Conservation (phyloP, 2,113 vertebrate genomes). For the Monarcha castaneiventris region DNA sequence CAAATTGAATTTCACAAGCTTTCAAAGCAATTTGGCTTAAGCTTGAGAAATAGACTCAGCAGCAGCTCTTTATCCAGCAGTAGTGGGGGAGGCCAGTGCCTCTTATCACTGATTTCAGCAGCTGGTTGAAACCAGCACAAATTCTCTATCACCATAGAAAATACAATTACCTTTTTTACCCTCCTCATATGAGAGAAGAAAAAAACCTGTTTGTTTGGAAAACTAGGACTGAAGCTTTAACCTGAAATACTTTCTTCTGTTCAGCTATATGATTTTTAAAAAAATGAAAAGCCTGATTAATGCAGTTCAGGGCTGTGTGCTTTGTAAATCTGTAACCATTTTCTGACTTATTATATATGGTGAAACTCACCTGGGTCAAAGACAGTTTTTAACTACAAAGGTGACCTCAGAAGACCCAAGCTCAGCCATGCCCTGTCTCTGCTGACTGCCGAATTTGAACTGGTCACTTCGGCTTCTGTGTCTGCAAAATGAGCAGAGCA, state of each 20-base stretch:
- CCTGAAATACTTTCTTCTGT: background rate
- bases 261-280: background rate
- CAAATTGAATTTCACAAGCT: conserved; percentile 59
- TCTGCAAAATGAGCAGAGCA: background rate
- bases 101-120: conserved; percentile 27
- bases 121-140: conserved; percentile 18
- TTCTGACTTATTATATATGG: background rate
- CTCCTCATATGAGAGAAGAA: background rate
- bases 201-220: conserved; percentile 1
- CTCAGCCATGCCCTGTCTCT: background rate
- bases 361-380: background rate
- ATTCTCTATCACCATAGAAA: conserved; percentile 7
- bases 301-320: background rate
- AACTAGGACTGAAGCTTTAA: background rate
- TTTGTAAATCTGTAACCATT: background rate
- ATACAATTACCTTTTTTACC: background rate
- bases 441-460: background rate
- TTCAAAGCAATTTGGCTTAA: conserved; percentile 53
- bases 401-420: background rate
- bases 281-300: background rate
- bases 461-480: background rate
- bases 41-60: conserved; percentile 38
- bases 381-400: background rate
- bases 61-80: background rate
- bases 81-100: background rate